Conservation (phyloP, 2,797 vertebrate genomes). For the Hapalemur alaotrensis region DNA sequence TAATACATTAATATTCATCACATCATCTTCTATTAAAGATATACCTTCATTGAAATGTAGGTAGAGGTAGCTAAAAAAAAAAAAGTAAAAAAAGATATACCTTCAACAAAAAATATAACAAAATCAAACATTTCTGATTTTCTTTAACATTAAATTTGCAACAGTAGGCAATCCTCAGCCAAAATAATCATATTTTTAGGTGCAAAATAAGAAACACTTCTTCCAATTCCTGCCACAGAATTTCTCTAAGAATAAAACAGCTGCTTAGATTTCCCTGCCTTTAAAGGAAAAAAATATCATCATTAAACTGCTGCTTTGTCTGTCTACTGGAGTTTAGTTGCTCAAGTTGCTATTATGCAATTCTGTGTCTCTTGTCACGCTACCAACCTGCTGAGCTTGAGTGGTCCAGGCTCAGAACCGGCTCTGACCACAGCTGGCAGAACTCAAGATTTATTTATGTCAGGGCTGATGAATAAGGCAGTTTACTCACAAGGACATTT, state of each 20-base stretch:
- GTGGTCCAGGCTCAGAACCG: background rate
- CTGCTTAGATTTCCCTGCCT: background rate
- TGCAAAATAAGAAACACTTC: constrained; percentile 35
- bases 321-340: background rate
- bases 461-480: background rate
- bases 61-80: background rate
- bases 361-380: background rate
- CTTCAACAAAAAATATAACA: background rate
- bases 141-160: background rate
- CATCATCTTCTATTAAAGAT: background rate
- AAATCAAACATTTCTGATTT: background rate
- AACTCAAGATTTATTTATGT: background rate
- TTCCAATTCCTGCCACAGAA: constrained; percentile 1
- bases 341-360: background rate
- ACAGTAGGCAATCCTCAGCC: background rate
- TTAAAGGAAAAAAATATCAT: background rate
- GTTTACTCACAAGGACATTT: background rate
- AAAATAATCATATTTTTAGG: constrained; percentile 12
- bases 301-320: background rate
- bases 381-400: background rate
- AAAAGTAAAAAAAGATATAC: background rate
- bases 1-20: background rate
- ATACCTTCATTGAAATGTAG: background rate
- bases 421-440: background rate
- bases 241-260: constrained; percentile 45